These are phyloP conservation scores for Peromyscus nudipes DNA, from an alignment of 2,797 vertebrate species.

Conservation along the genomic window DNA sequence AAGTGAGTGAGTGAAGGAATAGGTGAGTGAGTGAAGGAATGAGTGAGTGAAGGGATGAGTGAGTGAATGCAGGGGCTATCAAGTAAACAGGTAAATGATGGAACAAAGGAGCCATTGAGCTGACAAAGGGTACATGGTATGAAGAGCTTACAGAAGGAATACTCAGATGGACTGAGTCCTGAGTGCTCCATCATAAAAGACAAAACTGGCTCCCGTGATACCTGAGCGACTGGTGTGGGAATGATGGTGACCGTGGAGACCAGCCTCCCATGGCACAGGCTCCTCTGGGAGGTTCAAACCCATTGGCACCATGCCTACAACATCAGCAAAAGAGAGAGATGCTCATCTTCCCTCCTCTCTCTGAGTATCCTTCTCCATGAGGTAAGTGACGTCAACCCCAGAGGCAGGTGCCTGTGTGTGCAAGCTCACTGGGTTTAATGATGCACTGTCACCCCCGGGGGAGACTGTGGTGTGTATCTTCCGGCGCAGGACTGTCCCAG, in stretches of 20 bases:
- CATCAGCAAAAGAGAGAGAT: not conserved
- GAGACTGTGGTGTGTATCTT: not conserved
- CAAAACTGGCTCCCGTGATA: not conserved
- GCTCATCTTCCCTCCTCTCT: not conserved
- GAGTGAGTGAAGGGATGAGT: too few relatives aligned
- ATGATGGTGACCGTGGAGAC: not conserved
- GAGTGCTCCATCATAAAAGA: not conserved
- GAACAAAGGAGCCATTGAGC: not conserved
- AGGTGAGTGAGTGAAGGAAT: too few relatives aligned
- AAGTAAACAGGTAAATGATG: not conserved
- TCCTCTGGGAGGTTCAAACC: not conserved
- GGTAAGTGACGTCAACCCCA: rapidly evolving
- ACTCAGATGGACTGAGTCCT: not conserved
- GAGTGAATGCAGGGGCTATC: too few relatives aligned
- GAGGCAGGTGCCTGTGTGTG: too few relatives aligned
- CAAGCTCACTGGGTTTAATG: too few relatives aligned
- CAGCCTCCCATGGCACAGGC: not conserved
- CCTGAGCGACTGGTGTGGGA: not conserved
- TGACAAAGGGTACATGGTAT: not conserved
- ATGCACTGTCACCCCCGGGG: too few relatives aligned
- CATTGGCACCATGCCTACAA: not conserved
- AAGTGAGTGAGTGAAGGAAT: not conserved
- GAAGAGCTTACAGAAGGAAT: not conserved
- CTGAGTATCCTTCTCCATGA: not conserved
- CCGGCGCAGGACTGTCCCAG: not conserved